Percentiles rank a stretch among this genome's conserved stretches.
These are phyloP conservation scores for Nysson spinosus DNA, from an alignment of 2,888 invertebrate genomes.

Conservation along the genomic window DNA sequence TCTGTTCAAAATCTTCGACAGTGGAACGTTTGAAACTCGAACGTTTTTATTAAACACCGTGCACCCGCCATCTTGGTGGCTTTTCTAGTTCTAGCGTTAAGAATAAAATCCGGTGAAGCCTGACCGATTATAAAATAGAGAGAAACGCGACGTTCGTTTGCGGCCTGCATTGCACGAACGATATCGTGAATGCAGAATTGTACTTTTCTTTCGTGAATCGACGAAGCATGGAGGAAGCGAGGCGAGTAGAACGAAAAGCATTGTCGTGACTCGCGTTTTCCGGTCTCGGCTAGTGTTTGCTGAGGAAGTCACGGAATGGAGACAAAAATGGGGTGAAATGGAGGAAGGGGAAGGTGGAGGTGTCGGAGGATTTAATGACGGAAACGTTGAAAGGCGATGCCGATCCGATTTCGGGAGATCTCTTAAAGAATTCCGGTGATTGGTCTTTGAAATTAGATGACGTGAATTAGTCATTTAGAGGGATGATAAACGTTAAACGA, in stretches of 20 bases:
- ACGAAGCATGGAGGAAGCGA: conserved; percentile 1
- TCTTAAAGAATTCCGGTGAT: conserved; percentile 20
- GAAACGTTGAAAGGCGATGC: conserved; percentile 26
- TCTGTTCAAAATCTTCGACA: too few species aligned
- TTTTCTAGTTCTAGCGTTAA: too few species aligned
- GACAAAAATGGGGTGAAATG: neutral
- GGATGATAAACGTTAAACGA: conserved; percentile 11
- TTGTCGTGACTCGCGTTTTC: conserved; percentile 31
- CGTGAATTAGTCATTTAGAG: conserved; percentile 41
- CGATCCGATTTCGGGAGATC: conserved; percentile 44
- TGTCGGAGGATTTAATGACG: neutral
- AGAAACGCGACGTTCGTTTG: conserved; percentile 9
- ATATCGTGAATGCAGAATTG: too few species aligned
- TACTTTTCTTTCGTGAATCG: too few species aligned
- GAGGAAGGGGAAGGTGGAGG: neutral
- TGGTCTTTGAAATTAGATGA: conserved; percentile 42
- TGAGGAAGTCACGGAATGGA: neutral
- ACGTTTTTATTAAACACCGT: too few species aligned
- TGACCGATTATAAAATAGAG: neutral
- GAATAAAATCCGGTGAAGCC: neutral
- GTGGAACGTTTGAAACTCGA: too few species aligned
- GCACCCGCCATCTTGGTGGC: too few species aligned
- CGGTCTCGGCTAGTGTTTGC: conserved; percentile 11
- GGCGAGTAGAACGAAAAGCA: too few species aligned
- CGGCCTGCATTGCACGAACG: too few species aligned